Evolutionary conservation across 2,888 invertebrate species (phyloP), one percentile per base, ranked within the genome.

Genomic region (Pantelozetes paolii): DNA sequence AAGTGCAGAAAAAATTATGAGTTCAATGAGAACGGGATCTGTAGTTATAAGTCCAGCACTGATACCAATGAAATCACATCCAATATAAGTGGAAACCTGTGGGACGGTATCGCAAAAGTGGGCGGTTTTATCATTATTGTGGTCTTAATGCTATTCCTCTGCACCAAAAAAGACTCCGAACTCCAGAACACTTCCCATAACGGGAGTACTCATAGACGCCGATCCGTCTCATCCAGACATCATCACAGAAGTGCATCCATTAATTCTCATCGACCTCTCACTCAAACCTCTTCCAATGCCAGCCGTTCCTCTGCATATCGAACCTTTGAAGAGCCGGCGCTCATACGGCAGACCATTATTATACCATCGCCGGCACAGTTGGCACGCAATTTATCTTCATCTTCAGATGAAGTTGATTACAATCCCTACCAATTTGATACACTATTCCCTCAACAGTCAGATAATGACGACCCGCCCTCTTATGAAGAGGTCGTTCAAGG

Each of bases 401-500:
- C 69, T 15, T 42, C 40, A 5, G 69, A 69, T 45, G 69, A 69
- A 23, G 20, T 69, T 13, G 42, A 69, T 18, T 69, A 69, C 45
- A 69, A 69, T 42, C 69, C 69, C 40, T 69, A 69, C 9, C 69
- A 45, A 28, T 69, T 69, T 28, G 69, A 69, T 45, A 69, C 23
- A 15, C 45, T 69, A 23, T 69, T 69, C 45, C 69, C 69, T 9
- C 69, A 69, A 28, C 69, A 69, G 36, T 45, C 69, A 69, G 69
- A 45, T 26, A 45, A 26, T 45, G 69, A 69, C 23, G 69, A 69
- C n/a, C 69, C 69, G 69, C 69, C 69, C 13, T 69, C 69, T 6
- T 69, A 69, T 69, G 69, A 69, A 26, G 69, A 69, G 18, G 69
- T 69, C 28, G 69, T 69, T 28, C 42, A 69, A 28, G 67, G 36